Base-by-base conservation (phyloP, 2,113 vertebrate genomes). In the Corydoras sp. region DNA sequence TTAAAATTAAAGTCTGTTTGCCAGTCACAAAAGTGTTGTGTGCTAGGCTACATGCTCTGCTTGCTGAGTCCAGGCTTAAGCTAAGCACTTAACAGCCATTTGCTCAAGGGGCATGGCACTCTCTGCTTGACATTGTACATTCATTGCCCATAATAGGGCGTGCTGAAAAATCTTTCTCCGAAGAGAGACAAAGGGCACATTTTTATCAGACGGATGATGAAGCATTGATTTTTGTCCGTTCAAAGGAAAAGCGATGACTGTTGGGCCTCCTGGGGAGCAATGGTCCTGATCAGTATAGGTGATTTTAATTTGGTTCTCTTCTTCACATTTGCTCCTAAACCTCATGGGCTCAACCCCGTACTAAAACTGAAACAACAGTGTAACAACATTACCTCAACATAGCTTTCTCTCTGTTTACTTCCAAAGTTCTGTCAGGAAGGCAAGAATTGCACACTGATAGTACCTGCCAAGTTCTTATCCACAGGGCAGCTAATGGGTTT, bases 401-500 rank as follows among this genome's bases (percentile, higher is more conserved):
- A 71, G 68, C 65, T 53, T 69, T 73, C 68, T 63, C 15, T 61
- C 69, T 35, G 62, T 75, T 71, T 75, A 74, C 73, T 59, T 64
- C 14, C 24, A 71, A 72, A 75, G 53, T 74, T 62, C 66, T 58
- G 73, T 77, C 73, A 76, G 71, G 76, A 71, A 58, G 56, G 72
- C 56, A 68, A 80, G 78, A 75, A 72, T 72, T 77, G 73, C 55
- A 62, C 61, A 75, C 75, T 82, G 79, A 79, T 80, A 76, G 79
- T 73, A 80, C 78, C 77, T 72, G 81, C 77, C 79, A 78, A 76
- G 73, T 70, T 65, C 70, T 82, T 67, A 65, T 78, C 76, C 66
- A 60, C 72, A 53, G 76, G 75, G 59, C 69, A 74, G 78, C 69
- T 80, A 81, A 82, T 82, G 75, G 72, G 65, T 79, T 83, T 79